Evolutionary conservation across 1,140 invertebrate species (phyloP).

Genomic region (Wasmannia auropunctata): DNA sequence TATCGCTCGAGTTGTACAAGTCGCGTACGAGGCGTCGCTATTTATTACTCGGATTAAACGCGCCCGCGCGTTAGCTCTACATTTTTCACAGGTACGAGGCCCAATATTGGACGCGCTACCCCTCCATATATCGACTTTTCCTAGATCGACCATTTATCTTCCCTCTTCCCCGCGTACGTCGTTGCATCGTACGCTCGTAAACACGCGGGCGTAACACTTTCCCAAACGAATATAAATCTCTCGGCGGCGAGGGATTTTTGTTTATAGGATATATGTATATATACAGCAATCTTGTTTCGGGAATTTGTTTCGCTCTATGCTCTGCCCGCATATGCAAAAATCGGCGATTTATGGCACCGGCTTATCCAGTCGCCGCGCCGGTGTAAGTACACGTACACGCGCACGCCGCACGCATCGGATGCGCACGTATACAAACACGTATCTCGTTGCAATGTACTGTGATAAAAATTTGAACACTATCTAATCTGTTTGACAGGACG

Average conservation of each 20-base stretch:
- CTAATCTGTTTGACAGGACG: constrained; percentile 12
- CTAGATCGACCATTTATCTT: constrained; percentile 49
- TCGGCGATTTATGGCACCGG: constrained; percentile 26
- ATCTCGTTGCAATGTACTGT: not conserved
- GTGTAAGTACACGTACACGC: not conserved
- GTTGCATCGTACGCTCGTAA: constrained; percentile 51
- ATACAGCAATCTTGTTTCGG: constrained; percentile 51
- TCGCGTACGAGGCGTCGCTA: not conserved
- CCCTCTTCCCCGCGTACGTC: not conserved
- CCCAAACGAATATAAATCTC: constrained; percentile 60
- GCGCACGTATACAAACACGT: not conserved
- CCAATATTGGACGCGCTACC: not conserved
- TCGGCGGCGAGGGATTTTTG: constrained; percentile 45
- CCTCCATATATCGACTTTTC: constrained; percentile 32
- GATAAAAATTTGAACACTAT: constrained; percentile 33
- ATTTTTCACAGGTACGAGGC: not conserved
- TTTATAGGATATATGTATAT: constrained; percentile 37
- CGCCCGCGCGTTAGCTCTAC: not conserved
- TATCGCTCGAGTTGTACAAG: not conserved
- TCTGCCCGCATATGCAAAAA: constrained; percentile 49
- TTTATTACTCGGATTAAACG: constrained; percentile 23
- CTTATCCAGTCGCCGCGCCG: not conserved
- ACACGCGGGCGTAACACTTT: constrained; percentile 53
- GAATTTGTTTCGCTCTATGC: constrained; percentile 51
- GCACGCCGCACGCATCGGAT: too few species aligned